Conservation (phyloP, 53 echinoderm and acorn worm genomes). For the Paracentrotus lividus region DNA sequence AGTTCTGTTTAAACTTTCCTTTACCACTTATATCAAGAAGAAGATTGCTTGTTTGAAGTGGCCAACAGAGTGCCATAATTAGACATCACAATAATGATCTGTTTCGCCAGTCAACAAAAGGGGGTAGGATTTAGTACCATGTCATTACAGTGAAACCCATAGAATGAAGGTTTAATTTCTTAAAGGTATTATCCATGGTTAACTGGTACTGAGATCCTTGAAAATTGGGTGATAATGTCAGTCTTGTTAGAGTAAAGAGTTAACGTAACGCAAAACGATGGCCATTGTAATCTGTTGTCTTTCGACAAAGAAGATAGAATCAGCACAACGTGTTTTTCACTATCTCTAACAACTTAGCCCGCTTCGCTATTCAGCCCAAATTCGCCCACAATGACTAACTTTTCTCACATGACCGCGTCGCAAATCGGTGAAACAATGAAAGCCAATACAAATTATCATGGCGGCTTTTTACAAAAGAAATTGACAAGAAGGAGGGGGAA, state of each 20-base stretch:
- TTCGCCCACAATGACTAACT: constrained; percentile 39
- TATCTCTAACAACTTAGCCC: constrained; percentile 10
- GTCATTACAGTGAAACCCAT: neutral
- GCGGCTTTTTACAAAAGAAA: constrained; percentile 56
- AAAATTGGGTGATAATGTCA: neutral
- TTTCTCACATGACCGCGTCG: constrained; percentile 47
- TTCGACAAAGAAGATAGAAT: neutral
- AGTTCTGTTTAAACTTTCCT: neutral
- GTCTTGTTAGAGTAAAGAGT: neutral
- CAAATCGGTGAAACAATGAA: constrained; percentile 54
- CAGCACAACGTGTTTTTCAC: constrained; percentile 14
- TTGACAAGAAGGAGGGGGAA: constrained; percentile 30
- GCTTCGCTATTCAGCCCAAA: constrained; percentile 26
- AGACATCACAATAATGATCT: constrained; percentile 3
- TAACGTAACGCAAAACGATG: neutral
- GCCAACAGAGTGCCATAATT: neutral
- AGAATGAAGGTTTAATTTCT: neutral
- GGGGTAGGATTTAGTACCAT: neutral
- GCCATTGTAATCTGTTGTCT: neutral
- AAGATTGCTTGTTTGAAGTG: constrained; percentile 1
- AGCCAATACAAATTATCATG: constrained; percentile 20
- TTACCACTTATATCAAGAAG: neutral
- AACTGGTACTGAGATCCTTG: neutral
- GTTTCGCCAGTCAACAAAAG: neutral
- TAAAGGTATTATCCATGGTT: neutral